Evolutionary conservation across 1,140 invertebrate genomes (phyloP).

Genomic region (Andricus grossulariae): DNA sequence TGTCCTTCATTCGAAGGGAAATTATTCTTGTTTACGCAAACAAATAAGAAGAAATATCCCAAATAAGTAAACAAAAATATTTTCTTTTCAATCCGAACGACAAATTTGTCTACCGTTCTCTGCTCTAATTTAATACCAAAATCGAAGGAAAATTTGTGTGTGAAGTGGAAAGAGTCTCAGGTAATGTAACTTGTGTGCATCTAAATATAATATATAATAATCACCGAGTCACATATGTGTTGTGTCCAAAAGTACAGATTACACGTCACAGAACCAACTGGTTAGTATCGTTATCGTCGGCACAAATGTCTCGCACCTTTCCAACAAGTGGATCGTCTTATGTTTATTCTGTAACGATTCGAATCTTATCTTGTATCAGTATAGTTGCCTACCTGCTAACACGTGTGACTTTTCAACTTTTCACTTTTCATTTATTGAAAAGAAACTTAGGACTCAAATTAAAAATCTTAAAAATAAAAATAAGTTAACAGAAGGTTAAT

Average conservation of each 20-base stretch:
- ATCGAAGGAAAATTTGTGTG: neutral
- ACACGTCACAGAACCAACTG: slow-evolving; percentile 17
- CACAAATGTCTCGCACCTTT: neutral
- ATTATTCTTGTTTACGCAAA: too few relatives aligned
- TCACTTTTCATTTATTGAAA: neutral
- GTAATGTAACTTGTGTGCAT: slow-evolving; percentile 5
- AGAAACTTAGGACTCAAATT: neutral
- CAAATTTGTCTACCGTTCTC: too few relatives aligned
- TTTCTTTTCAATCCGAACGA: too few relatives aligned
- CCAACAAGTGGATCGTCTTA: neutral
- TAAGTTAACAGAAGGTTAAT: neutral
- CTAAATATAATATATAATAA: neutral
- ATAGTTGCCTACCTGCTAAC: neutral
- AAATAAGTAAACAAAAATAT: too few relatives aligned
- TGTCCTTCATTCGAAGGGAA: too few relatives aligned
- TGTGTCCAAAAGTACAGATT: slow-evolving; percentile 21
- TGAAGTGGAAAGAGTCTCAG: slow-evolving; percentile 3
- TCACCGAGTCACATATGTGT: neutral
- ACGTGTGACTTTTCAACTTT: neutral
- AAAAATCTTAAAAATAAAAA: neutral
- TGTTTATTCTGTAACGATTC: too few relatives aligned
- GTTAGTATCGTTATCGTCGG: slow-evolving; percentile 21
- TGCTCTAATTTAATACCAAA: neutral
- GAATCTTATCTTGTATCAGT: neutral
- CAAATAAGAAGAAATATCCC: too few relatives aligned